Evolutionary conservation across 2,888 invertebrate species (phyloP), one percentile per base, ranked within the genome.

Genomic region (Mongoloraphidia duomilia): DNA sequence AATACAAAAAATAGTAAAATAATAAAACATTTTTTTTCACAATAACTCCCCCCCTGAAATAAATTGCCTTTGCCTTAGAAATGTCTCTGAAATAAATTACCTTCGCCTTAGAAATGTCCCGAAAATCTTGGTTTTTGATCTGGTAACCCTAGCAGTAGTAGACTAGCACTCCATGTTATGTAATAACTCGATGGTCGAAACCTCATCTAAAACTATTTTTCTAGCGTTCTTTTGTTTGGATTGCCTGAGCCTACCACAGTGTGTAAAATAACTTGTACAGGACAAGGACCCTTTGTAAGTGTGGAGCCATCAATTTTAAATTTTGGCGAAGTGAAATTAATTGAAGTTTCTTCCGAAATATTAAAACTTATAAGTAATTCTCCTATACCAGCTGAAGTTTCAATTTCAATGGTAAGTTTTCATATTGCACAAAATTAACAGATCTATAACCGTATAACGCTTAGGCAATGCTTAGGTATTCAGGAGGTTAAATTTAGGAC

Each of bases 271-370:
- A 61, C 61, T 8, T 77, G 75, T 34, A 71, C 65, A 43, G 80
- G 77, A 33, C 76, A 80, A 57, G 80, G 83, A 2, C 83, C 84
- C 0, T 79, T 82, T 10, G 72, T 84, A 3, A 77, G 79, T 8
- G 71, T 76, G 37, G 63, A 67, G 14, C 81, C 82, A 0, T 65
- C 70, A 44, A 65, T 70, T n/a, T 58, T 84, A 11, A 72, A 80
- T 62, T 84, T 80, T 72, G 80, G 78, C 0, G 71, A 75, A 53
- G 71, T 80, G 1, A 71, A 73, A 44, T 68, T 84, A 33, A 65
- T 85, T 17, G 66, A 65, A 11, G 69, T 65, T 50, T 65, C 66
- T 35, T 66, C 70, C 2, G 72, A 75, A 65, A 59, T 58, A 1
- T 61, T 85, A 1, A 69, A 67, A 1, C 61, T 85, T 1, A 72